These are phyloP conservation scores for Gymnocheta viridis DNA, from an alignment of 2,888 invertebrate species.

Conservation along the genomic window DNA sequence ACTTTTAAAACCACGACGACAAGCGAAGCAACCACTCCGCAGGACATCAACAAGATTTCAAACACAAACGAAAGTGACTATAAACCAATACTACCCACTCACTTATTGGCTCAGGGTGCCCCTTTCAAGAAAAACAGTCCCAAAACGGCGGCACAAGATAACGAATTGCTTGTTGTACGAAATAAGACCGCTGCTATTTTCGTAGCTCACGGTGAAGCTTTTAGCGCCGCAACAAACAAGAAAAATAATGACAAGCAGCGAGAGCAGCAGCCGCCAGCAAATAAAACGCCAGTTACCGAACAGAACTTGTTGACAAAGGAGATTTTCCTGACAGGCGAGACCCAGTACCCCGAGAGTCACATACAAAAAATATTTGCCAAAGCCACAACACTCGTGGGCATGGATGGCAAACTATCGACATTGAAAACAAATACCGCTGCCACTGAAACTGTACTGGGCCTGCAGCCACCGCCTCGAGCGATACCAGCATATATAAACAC, in stretches of 20 bases:
- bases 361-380: background rate
- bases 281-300: background rate
- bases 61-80: background rate
- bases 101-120: background rate
- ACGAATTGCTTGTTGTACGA: background rate
- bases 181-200: background rate
- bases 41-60: conserved; percentile 1
- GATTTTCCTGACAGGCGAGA: background rate
- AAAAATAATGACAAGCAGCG: background rate
- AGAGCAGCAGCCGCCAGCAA: background rate
- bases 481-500: background rate
- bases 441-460: background rate
- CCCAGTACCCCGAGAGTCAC: background rate
- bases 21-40: background rate
- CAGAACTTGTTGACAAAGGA: background rate
- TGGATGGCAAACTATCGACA: background rate
- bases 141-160: background rate
- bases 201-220: conserved; percentile 33
- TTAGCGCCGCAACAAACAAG: background rate
- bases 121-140: conserved; percentile 6
- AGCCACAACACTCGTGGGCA: background rate
- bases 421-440: background rate
- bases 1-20: background rate
- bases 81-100: background rate
- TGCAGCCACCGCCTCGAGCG: background rate